phyloP scores from a whole-genome alignment of 2,113 vertebrate species.

The Mesitornis unicolor region DNA sequence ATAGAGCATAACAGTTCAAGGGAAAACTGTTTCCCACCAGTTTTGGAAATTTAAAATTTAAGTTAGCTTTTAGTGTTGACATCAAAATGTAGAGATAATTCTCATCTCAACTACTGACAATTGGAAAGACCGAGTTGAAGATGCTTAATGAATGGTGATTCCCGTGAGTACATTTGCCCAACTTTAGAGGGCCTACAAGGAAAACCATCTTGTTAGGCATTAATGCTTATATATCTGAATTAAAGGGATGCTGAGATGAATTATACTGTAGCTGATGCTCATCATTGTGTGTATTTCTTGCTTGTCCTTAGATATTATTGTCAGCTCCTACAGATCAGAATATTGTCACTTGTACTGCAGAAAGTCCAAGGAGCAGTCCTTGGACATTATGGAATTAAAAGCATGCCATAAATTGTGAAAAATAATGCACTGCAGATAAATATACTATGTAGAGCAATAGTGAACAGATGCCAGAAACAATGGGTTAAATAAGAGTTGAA shows the following conservation, averaged over 20 bases:
- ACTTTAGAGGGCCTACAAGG: fast-evolving
- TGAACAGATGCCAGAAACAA: not conserved
- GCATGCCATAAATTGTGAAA: not conserved
- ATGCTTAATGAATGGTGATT: not conserved
- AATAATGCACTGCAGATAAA: not conserved
- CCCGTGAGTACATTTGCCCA: fast-evolving
- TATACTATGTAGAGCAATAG: not conserved
- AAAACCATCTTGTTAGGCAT: not conserved
- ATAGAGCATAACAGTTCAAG: not conserved
- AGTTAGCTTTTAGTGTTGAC: not conserved
- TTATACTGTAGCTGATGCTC: not conserved
- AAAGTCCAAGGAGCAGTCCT: not conserved
- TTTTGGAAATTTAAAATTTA: not conserved
- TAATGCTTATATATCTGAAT: not conserved
- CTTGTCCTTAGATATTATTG: not conserved
- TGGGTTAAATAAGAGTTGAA: not conserved
- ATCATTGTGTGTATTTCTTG: not conserved
- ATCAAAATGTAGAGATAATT: not conserved
- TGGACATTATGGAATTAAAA: not conserved
- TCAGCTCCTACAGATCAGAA: not conserved
- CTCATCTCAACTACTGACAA: not conserved
- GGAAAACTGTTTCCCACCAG: not conserved
- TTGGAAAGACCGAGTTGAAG: not conserved
- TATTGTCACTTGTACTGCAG: not conserved
- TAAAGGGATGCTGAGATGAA: not conserved